Base-by-base conservation (phyloP, 2,113 vertebrate genomes). In the Xenopus borealis region DNA sequence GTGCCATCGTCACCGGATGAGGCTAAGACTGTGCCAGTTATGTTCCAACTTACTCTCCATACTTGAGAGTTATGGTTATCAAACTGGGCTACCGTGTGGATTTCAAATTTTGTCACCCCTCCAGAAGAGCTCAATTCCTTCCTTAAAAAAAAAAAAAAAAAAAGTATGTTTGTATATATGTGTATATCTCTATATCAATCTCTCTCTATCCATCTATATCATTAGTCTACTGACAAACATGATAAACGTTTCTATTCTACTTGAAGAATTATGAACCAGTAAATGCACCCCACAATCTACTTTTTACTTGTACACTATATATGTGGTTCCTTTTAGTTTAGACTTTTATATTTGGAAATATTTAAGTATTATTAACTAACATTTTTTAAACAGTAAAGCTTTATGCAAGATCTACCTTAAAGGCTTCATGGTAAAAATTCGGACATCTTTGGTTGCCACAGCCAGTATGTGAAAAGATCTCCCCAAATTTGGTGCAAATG, bases 21-120 rank as follows among this genome's bases (percentile, higher is more conserved):
- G 19, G 97, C 97, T 79, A 98, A 85, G 53, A 98, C 90, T 7
- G 97, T 98, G 85, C 97, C 96, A 70, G 96, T 98, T 84, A 98
- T 98, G 85, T 99, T 98, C 97, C 97, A 98, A 86, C 96, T 97
- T 55, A 98, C 96, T 47, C 97, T 88, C 96, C 96, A 98, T 71
- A 98, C 97, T 82, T 98, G 97, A 9, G 96, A 98, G 85, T 98
- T 98, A 81, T 98, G 95, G 84, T 95, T 94, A 88, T 98, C 97
- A 85, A 99, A 99, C 85, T 98, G 96, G 61, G 95, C 96, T 84
- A 96, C 92, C 44, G 96, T 91, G 79, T 96, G 96, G 58, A 98
- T 94, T 83, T 98, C 96, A 85, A 98, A 95, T 86, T 96, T 98
- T 75, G 94, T 96, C 79, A 96, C 87, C 65, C 95, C 95, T 69